Base-by-base conservation (phyloP, 1,140 invertebrate genomes). In the Dinoponera quadriceps region DNA sequence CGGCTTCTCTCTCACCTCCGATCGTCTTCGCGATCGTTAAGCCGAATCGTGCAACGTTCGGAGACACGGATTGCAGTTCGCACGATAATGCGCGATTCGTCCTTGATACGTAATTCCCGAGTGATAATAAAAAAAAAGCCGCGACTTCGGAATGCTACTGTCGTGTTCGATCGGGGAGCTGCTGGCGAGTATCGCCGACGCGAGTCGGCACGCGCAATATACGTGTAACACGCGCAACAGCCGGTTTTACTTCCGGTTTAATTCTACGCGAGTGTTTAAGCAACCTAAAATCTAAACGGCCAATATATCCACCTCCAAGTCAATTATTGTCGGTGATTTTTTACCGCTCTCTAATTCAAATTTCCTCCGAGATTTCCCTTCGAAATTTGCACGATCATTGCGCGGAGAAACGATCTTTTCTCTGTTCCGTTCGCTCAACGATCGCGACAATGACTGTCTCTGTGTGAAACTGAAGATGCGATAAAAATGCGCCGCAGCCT, bases 11-110 rank as follows among this genome's bases (percentile, higher is more conserved):
- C 9, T n/a, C n/a, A n/a, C n/a, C 5, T 29, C 9, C 18, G 54
- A 54, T 55, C 27, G 27, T 54, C n/a, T 54, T 29, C 20, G 20
- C 18, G 25, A 20, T 18, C 11, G 3, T 25, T 1, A 16, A 44
- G 44, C 4, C 13, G n/a, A 22, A 49, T 16, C 13, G 0, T 72
- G 62, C 66, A 16, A 11, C 27, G 44, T 22, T 72, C 49, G 13
- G 57, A 57, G 0, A 44, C 44, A 11, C 44, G 7, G 69, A 51
- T 13, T 16, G 63, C n/a, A 54, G 29, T 29, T 44, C 14, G 77
- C 69, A 85, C 73, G 82, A 77, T 68, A 81, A 82, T 68, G 44
- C 51, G 5, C 54, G 33, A 13, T 81, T 72, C 20, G 77, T 54
- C 69, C 83, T 82, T 73, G 83, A 48, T 73, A 60, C 13, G 20